A percentile compares a stretch with the other conserved stretches of the same genome.
Evolutionary conservation across 2,888 invertebrate genomes (phyloP).

Genomic region (Keiferia lycopersicella): DNA sequence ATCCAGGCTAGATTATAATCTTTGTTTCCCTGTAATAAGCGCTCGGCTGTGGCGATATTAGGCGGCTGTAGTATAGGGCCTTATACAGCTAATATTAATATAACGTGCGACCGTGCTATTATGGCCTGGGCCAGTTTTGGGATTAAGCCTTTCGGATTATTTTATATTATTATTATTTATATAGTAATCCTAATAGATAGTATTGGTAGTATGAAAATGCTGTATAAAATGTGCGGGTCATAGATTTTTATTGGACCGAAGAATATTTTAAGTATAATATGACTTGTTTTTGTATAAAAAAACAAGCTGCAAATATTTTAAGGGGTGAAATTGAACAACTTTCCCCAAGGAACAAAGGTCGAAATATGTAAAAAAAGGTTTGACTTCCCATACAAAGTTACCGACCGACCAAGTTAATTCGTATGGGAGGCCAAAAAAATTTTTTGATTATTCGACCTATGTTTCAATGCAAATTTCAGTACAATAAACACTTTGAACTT

Average conservation of each 20-base stretch:
- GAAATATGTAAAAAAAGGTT: no score
- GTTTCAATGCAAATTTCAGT: no score
- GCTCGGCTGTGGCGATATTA: constrained; percentile 16
- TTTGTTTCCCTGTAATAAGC: constrained; percentile 19
- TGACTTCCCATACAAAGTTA: no score
- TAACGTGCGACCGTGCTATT: constrained; percentile 16
- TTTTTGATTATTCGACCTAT: no score
- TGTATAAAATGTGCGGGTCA: no score
- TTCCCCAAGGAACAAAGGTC: no score
- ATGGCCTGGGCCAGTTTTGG: constrained; percentile 1
- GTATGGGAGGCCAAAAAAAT: no score
- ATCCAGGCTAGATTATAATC: constrained; percentile 8
- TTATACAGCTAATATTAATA: constrained; percentile 10
- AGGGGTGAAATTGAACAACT: no score
- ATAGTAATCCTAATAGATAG: constrained; percentile 6
- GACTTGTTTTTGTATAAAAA: no score
- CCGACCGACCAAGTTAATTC: no score
- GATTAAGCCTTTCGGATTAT: not conserved
- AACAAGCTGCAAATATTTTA: no score
- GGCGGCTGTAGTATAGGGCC: not conserved
- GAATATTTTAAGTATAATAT: not conserved
- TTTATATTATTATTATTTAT: constrained; percentile 4
- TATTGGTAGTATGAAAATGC: not conserved
- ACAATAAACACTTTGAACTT: no score
- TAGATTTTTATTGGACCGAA: not conserved